These are phyloP conservation scores for Sorex maritimensis DNA, from an alignment of 2,797 vertebrate genomes.

Conservation along the genomic window DNA sequence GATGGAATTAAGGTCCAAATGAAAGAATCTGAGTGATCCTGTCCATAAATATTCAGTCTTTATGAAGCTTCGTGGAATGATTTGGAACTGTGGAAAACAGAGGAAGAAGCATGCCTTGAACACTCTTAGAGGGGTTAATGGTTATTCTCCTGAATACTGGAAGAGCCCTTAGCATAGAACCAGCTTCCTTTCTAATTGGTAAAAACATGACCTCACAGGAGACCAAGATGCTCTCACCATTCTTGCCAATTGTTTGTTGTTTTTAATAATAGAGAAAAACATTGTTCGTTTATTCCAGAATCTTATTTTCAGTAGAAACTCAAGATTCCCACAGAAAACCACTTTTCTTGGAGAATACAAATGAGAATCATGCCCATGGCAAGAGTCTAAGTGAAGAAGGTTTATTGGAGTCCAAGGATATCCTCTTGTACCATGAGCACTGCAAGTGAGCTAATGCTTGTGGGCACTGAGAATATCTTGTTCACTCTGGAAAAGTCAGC, in stretches of 20 bases:
- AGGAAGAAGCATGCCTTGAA: neutral
- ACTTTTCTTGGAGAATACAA: neutral
- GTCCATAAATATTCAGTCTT: neutral
- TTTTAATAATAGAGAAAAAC: neutral
- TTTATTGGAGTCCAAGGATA: neutral
- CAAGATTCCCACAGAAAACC: neutral
- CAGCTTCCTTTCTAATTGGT: neutral
- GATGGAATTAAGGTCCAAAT: neutral
- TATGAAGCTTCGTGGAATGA: neutral
- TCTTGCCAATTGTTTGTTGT: neutral
- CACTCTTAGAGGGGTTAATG: too few species aligned
- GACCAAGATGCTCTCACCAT: neutral
- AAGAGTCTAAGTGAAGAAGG: neutral
- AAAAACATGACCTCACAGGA: neutral
- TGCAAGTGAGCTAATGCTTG: neutral
- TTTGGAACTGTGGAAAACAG: neutral
- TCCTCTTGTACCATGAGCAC: neutral
- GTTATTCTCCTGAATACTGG: fast-evolving
- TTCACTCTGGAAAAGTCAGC: neutral
- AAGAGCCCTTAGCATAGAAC: fast-evolving
- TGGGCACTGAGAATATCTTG: neutral
- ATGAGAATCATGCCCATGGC: neutral
- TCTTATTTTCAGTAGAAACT: neutral
- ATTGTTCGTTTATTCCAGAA: neutral
- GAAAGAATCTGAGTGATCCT: neutral